Base-by-base conservation (phyloP, 2,797 vertebrate species). In the Scomberomorus guttatus region DNA sequence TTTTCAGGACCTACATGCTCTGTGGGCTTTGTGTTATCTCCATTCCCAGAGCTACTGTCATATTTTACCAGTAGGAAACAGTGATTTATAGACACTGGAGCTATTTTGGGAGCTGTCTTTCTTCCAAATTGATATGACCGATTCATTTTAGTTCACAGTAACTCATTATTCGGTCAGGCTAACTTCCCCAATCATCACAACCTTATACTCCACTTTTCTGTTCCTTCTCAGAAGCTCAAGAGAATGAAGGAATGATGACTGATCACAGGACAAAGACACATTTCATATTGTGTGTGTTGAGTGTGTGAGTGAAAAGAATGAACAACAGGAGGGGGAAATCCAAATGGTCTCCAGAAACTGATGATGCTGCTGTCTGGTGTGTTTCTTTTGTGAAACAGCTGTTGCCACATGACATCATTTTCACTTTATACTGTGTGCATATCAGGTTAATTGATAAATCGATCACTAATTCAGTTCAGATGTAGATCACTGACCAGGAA, bases 11-110 rank as follows among this genome's bases (percentile, higher is more conserved):
- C 6, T 37, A 11, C 0, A 0, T 11, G 0, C 1, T 0, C n/a
- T n/a, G n/a, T n/a, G 0, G 1, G 12, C 22, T 44, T 29, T 44
- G 0, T 25, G 29, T 56, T 0, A 29, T 25, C 8, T 52, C 2
- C 2, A 27, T 0, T 39, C 1, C 12, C 10, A 27, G 0, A 5
- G 0, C 2, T 25, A 0, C 17, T 0, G 0, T 48, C 15, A 58
- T 1, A 0, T 3, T 67, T 56, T 9, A 17, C 14, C 1, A 55
- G 2, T 6, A 37, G 48, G 17, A 54, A 61, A 29, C 18, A 44
- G 32, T 11, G 4, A 61, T n/a, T 14, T 24, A 4, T 3, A 2
- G 24, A 34, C 12, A 37, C 0, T 6, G 20, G 3, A 13, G 50
- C 1, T 67, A 64, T 69, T 60, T 72, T 60, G 51, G 29, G 32